phyloP scores from a whole-genome alignment of 2,888 invertebrate genomes.

The Lissonota sp. region DNA sequence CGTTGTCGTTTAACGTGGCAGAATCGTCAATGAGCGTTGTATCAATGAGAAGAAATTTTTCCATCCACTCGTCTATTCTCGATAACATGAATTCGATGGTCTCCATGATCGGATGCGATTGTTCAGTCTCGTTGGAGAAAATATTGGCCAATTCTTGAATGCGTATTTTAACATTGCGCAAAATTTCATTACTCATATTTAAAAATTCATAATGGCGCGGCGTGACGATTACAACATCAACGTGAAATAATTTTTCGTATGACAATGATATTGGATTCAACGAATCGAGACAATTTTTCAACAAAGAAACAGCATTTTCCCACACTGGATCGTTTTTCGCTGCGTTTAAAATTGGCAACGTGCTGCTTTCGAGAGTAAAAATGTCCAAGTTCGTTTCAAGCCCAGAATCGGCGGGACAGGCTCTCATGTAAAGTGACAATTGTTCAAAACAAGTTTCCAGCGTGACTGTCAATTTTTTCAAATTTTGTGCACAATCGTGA shows the following conservation, averaged over 20 bases:
- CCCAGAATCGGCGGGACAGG: conserved; percentile 85
- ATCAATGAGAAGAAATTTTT: conserved; percentile 75
- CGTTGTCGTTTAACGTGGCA: conserved; percentile 72
- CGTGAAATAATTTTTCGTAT: conserved; percentile 59
- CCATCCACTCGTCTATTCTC: conserved; percentile 62
- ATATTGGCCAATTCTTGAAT: conserved; percentile 64
- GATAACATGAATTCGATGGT: conserved; percentile 71
- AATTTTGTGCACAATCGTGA: conserved; percentile 81
- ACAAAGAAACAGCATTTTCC: conserved; percentile 68
- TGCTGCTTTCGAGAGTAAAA: conserved; percentile 70
- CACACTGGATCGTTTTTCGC: conserved; percentile 74
- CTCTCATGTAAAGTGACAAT: conserved; percentile 88
- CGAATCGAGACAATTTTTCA: conserved; percentile 69
- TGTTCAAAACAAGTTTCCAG: conserved; percentile 88
- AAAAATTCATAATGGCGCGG: conserved; percentile 72
- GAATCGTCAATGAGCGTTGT: conserved; percentile 67
- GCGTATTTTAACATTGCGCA: conserved; percentile 63
- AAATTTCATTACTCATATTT: conserved; percentile 64
- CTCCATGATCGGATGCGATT: conserved; percentile 76
- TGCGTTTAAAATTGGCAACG: conserved; percentile 72
- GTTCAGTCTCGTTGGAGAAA: conserved; percentile 65
- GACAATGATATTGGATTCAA: conserved; percentile 66
- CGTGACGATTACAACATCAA: conserved; percentile 67
- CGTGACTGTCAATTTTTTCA: conserved; percentile 85
- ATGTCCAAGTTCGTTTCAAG: conserved; percentile 68